Evolutionary conservation across 2,888 invertebrate genomes (phyloP).

Genomic region (Holacanthella duospinosa): DNA sequence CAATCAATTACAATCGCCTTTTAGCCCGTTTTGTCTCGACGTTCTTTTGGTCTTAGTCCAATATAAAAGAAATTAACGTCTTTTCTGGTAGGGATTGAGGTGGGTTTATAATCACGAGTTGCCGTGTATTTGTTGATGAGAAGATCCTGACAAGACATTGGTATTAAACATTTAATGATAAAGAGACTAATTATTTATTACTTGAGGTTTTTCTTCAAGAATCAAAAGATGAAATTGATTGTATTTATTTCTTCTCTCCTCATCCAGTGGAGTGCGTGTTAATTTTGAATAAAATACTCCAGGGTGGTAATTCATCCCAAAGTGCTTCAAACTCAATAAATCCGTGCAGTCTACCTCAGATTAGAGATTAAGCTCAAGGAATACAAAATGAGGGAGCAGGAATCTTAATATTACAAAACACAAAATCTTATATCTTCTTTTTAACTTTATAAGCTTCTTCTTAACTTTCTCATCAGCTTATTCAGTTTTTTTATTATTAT

Average conservation of each 20-base stretch:
- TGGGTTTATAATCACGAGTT: slow-evolving; percentile 32
- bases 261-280: background rate
- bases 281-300: background rate
- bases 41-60: slow-evolving; percentile 13
- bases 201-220: background rate
- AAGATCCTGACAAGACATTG: background rate
- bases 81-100: slow-evolving; percentile 16
- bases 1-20: slow-evolving; percentile 32
- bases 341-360: background rate
- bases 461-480: no score
- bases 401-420: background rate
- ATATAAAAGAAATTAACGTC: slow-evolving; percentile 37
- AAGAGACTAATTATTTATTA: background rate
- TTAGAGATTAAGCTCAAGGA: background rate
- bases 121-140: slow-evolving; percentile 16
- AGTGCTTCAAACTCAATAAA: background rate
- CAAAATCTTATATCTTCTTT: no score
- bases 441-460: no score
- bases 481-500: no score
- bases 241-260: background rate
- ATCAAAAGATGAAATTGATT: background rate
- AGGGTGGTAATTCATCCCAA: background rate
- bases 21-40: slow-evolving; percentile 9
- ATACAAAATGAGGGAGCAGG: background rate
- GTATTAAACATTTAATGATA: background rate